These are phyloP conservation scores for Bryconaethiops microstoma DNA, from an alignment of 2,797 vertebrate species.

Conservation along the genomic window DNA sequence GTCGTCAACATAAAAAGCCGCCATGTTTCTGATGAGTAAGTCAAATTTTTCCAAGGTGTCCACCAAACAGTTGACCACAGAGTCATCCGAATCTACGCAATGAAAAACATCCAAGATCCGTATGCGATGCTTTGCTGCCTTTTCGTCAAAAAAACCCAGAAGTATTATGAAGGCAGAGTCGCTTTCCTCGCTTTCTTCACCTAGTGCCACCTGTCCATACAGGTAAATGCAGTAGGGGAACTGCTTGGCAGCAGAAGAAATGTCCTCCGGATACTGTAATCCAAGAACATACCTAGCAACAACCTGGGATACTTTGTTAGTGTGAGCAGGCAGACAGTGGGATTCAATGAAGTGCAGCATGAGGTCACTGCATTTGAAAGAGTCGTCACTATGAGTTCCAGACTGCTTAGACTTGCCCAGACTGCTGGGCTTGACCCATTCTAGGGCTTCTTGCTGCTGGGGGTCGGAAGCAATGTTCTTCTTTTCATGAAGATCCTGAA, in stretches of 20 bases:
- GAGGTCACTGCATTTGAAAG: constrained; percentile 60
- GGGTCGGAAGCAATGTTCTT: constrained; percentile 52
- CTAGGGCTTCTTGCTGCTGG: constrained; percentile 66
- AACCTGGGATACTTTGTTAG: constrained; percentile 44
- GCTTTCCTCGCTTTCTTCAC: constrained; percentile 38
- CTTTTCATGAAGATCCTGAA: constrained; percentile 34
- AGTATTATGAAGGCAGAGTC: constrained; percentile 65
- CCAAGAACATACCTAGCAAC: constrained; percentile 67
- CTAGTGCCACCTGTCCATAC: constrained; percentile 65
- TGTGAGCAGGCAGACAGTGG: constrained; percentile 51
- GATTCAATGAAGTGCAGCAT: constrained; percentile 69
- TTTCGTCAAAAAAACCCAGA: constrained; percentile 73
- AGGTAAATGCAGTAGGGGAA: constrained; percentile 78
- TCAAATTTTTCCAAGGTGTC: constrained; percentile 69
- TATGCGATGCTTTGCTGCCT: constrained; percentile 62
- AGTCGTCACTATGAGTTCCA: not conserved
- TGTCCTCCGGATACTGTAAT: constrained; percentile 65
- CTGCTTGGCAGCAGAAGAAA: constrained; percentile 64
- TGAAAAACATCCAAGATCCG: constrained; percentile 73
- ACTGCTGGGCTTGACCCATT: constrained; percentile 64
- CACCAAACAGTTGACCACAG: constrained; percentile 53
- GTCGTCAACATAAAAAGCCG: constrained; percentile 65
- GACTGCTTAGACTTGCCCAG: not conserved
- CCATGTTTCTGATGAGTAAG: constrained; percentile 68
- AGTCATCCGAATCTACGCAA: constrained; percentile 46